Conservation (phyloP, 2,797 vertebrate species). For the Manis pentadactyla region DNA sequence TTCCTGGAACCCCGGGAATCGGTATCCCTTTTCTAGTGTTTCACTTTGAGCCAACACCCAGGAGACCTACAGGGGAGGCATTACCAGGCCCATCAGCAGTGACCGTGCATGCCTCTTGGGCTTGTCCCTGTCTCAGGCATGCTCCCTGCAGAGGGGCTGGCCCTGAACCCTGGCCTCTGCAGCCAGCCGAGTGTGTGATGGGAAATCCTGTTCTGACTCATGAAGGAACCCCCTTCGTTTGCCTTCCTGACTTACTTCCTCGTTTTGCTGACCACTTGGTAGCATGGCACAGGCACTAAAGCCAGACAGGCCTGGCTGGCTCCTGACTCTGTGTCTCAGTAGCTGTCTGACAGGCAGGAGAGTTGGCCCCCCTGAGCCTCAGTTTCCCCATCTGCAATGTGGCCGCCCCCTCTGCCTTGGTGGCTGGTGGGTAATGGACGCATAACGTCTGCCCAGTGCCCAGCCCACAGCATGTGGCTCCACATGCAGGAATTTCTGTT, state of each 20-base stretch:
- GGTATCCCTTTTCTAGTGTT: not conserved
- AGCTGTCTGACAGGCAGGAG: not conserved
- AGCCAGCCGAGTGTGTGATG: not conserved
- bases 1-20: not conserved
- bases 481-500: fast-evolving
- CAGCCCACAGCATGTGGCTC: not conserved
- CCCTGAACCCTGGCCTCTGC: not conserved
- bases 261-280: not conserved
- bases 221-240: not conserved
- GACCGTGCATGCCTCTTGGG: fast-evolving
- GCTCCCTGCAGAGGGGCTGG: fast-evolving
- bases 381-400: not conserved
- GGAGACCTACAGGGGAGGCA: fast-evolving
- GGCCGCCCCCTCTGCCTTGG: fast-evolving
- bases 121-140: fast-evolving
- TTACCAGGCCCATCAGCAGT: fast-evolving
- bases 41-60: not conserved
- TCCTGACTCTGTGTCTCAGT: fast-evolving
- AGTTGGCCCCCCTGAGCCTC: not conserved
- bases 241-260: conserved; percentile 69
- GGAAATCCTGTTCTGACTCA: conserved; percentile 65
- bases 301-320: not conserved
- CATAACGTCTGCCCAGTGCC: not conserved
- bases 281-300: fast-evolving
- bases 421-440: too few relatives aligned